These are phyloP conservation scores for Heptranchias perlo DNA, from an alignment of 2,113 vertebrate genomes.

Conservation along the genomic window DNA sequence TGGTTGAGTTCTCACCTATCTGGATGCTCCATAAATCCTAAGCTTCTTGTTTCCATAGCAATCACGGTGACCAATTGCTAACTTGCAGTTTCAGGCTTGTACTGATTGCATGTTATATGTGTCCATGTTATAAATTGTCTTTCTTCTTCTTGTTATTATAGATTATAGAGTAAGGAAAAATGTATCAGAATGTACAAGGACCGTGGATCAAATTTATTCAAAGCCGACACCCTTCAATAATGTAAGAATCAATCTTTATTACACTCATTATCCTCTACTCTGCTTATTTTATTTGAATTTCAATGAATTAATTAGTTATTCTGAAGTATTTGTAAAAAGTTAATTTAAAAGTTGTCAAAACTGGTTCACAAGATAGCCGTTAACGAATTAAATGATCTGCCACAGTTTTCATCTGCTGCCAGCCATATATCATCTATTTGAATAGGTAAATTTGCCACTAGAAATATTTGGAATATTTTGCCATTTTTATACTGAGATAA, in stretches of 20 bases:
- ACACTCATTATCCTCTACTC: not conserved
- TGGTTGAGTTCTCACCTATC: conserved; percentile 33
- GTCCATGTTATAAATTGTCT: conserved; percentile 35
- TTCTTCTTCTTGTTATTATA: conserved; percentile 12
- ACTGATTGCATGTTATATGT: conserved; percentile 35
- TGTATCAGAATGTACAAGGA: not conserved
- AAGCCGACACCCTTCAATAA: not conserved
- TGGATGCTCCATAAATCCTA: conserved; percentile 38
- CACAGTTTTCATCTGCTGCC: not conserved
- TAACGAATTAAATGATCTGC: conserved; percentile 4
- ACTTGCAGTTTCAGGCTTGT: conserved; percentile 31
- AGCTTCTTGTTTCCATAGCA: conserved; percentile 34
- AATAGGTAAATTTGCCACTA: not conserved
- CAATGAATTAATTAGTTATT: conserved; percentile 13
- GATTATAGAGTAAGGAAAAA: conserved; percentile 28
- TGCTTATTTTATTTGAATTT: conserved; percentile 30
- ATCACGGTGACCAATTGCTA: conserved; percentile 34
- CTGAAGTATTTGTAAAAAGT: conserved; percentile 3
- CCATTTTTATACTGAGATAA: not conserved
- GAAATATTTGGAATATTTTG: not conserved
- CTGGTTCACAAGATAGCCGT: not conserved
- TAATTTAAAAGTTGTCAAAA: conserved; percentile 34
- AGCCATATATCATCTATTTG: not conserved
- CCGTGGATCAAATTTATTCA: not conserved
- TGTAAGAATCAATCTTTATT: not conserved